Evolutionary conservation across 2,113 vertebrate genomes (phyloP), one percentile per base, ranked within the genome.

Genomic region (Cathartes aura): DNA sequence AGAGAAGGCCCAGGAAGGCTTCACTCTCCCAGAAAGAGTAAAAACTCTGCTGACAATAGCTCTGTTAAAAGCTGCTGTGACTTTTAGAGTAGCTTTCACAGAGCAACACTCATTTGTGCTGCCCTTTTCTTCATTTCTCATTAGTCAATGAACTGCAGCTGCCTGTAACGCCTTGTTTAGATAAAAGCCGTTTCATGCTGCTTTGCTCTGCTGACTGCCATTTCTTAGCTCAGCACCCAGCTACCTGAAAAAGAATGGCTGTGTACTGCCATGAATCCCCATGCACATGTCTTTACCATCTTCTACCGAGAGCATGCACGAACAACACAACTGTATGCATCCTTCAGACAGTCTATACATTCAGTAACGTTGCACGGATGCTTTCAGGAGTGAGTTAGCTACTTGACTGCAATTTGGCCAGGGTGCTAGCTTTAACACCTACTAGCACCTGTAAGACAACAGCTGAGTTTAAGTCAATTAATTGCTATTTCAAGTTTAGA

Each of bases 291-390:
- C 53, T 48, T 34, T 22, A n/a, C 32, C 36, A 11, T 27, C 42
- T 52, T 40, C 40, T 67, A 14, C n/a, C 1, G 4, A 43, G 26
- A 53, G 36, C 42, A 50, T 2, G 8, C 32, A 68, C 0, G 1
- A 72, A 32, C 26, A 45, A 4, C 27, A 8, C 8, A 32, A 24
- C 38, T 22, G 5, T 24, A 7, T 14, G 32, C 22, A 7, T 30
- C 34, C 67, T 32, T 21, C 81, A 15, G n/a, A 7, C 7, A 47
- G 62, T 6, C 76, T 6, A 29, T 3, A 3, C 2, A 11, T 11
- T n/a, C 7, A 1, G 16, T 7, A 36, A 7, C 0, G 24, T 2
- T 36, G 66, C 56, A 56, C 0, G 4, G 42, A 18, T 26, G 36
- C 62, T 60, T 26, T 45, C 75, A 75, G 75, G 60, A 82, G 26